A percentile compares a stretch with the other conserved stretches of the same genome.
Conservation (phyloP, 2,797 vertebrate species). For the Distichodus sexfasciatus region DNA sequence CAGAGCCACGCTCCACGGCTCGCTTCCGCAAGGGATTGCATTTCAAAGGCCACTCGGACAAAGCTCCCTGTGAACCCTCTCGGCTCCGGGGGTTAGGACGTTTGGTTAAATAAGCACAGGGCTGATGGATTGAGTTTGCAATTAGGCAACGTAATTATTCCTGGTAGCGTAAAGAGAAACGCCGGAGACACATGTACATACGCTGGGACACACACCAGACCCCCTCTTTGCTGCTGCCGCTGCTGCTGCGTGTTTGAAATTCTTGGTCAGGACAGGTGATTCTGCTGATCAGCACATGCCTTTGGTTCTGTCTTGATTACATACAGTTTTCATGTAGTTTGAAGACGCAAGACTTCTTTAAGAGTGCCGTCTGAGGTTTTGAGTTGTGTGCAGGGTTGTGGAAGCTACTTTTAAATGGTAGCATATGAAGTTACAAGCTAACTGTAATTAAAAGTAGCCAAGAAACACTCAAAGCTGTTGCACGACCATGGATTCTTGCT, state of each 20-base stretch:
- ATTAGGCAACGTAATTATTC: constrained; percentile 45
- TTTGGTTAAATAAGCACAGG: constrained; percentile 53
- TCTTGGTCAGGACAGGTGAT: constrained; percentile 29
- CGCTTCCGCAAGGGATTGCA: constrained; percentile 50
- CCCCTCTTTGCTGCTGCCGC: too few species aligned
- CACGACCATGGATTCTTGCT: too few species aligned
- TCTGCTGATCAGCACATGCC: constrained; percentile 27
- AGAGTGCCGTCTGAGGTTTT: too few species aligned
- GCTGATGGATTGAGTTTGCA: constrained; percentile 46
- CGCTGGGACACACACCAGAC: constrained; percentile 15
- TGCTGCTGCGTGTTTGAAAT: constrained; percentile 22
- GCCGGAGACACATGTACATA: constrained; percentile 33
- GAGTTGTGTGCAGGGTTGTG: too few species aligned
- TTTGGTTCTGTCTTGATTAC: not conserved
- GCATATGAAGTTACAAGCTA: too few species aligned
- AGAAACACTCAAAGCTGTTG: too few species aligned
- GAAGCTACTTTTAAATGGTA: too few species aligned
- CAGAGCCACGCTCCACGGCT: constrained; percentile 41
- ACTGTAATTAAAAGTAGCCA: too few species aligned
- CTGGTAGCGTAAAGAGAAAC: constrained; percentile 37
- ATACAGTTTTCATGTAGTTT: constrained; percentile 9
- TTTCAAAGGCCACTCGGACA: constrained; percentile 52
- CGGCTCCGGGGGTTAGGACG: constrained; percentile 28
- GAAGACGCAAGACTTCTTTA: too few species aligned
- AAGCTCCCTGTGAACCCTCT: constrained; percentile 36